Conservation (phyloP, 2,888 invertebrate species). For the Melinopterus prodromus region DNA sequence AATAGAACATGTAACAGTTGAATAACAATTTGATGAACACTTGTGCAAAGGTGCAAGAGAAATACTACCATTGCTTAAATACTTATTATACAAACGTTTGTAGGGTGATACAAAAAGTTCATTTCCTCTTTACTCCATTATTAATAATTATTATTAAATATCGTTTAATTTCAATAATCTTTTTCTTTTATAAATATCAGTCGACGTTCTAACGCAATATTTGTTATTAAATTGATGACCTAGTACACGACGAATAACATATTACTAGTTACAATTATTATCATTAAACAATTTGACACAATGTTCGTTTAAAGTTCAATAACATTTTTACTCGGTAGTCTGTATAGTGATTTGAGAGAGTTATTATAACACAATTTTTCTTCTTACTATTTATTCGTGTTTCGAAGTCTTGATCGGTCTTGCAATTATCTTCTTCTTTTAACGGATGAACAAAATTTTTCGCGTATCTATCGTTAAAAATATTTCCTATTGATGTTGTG, state of each 20-base stretch:
- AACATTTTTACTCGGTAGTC: slow-evolving; percentile 14
- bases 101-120: neutral
- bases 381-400: neutral
- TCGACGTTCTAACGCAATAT: neutral
- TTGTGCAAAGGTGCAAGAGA: neutral
- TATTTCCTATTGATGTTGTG: neutral
- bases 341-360: no score
- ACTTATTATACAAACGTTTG: neutral
- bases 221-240: neutral
- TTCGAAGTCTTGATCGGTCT: neutral
- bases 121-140: neutral
- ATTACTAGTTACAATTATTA: neutral
- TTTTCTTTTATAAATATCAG: neutral
- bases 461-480: no score
- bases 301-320: slow-evolving; percentile 27
- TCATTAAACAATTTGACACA: neutral
- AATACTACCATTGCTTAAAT: neutral
- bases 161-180: neutral
- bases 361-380: slow-evolving; percentile 7
- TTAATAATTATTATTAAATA: neutral
- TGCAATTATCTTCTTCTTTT: neutral
- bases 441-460: neutral
- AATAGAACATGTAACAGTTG: neutral
- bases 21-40: neutral
- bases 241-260: neutral